Evolutionary conservation across 1,140 invertebrate genomes (phyloP).

Genomic region (Cardiocondyla obscurior): DNA sequence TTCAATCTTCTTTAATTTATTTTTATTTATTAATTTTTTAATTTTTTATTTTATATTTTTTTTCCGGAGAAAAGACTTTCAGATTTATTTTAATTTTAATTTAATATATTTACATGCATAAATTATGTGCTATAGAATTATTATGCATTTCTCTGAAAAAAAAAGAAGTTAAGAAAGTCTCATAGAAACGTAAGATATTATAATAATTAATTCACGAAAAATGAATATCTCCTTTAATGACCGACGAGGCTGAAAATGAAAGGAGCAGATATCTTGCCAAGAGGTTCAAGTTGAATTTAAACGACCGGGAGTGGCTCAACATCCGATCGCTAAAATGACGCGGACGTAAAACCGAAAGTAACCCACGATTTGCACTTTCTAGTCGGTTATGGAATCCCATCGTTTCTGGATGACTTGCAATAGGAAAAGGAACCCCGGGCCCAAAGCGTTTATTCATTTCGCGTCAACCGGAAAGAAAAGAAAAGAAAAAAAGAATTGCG

Average conservation of each 20-base stretch:
- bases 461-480: slow-evolving; percentile 53
- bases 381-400: slow-evolving; percentile 3
- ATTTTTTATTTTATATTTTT: neutral
- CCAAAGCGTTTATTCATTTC: slow-evolving; percentile 40
- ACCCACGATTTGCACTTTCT: slow-evolving; percentile 5
- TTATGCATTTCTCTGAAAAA: neutral
- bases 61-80: too few relatives aligned
- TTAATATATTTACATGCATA: too few relatives aligned
- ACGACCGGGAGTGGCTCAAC: neutral
- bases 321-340: neutral
- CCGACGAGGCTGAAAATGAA: neutral
- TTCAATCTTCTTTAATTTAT: neutral
- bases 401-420: slow-evolving; percentile 2
- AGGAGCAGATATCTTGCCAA: neutral
- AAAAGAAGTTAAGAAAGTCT: neutral
- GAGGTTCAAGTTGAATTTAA: neutral
- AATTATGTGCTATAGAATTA: too few relatives aligned
- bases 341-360: neutral
- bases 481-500: too few relatives aligned
- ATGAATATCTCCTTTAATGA: neutral
- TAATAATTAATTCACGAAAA: neutral
- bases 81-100: too few relatives aligned
- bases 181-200: neutral
- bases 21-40: neutral
- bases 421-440: neutral